Evolutionary conservation across 2,797 vertebrate genomes (phyloP), one percentile per base, ranked within the genome.

Genomic region (Melopsittacus undulatus): DNA sequence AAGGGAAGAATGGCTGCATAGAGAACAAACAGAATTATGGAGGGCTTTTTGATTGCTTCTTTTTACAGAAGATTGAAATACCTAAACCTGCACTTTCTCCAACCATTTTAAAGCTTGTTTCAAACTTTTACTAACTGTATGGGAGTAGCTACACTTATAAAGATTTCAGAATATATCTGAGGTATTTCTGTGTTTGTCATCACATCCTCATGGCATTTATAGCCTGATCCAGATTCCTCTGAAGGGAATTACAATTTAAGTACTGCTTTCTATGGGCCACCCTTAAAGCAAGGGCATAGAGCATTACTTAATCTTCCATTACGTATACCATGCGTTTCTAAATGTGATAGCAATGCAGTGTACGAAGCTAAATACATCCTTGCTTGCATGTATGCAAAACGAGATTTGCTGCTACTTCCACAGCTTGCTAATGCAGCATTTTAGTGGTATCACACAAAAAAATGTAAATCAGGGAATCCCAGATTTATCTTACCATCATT

Each of bases 281-380:
- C 67, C 70, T 83, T 94, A 95, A 92, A 90, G 63, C 26, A 68
- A 79, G 61, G 52, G 97, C 98, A 97, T 86, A 97, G 95, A 98
- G 94, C 96, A 88, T 87, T 95, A 96, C 86, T 97, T 98, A 96
- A 93, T 93, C 97, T 97, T 87, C 79, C 34, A 29, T 89, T 94
- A 96, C 72, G 61, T 89, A 51, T 87, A 68, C 52, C 80, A 64
- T 10, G 1, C 64, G 36, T 79, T 87, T 90, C 67, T 77, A 92
- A 92, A 82, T 67, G 69, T 78, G 80, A 51, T 86, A 95, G 46
- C 77, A 79, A 43, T 66, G 52, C 82, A 89, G 82, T 46, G 54
- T 75, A 95, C 81, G 73, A 69, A 88, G 69, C 79, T 91, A 91
- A 94, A 94, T 72, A 76, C 73, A 69, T 76, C 56, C 59, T 79